phyloP scores from a whole-genome alignment of 2,113 vertebrate species.

The Campylomormyrus numenius region DNA sequence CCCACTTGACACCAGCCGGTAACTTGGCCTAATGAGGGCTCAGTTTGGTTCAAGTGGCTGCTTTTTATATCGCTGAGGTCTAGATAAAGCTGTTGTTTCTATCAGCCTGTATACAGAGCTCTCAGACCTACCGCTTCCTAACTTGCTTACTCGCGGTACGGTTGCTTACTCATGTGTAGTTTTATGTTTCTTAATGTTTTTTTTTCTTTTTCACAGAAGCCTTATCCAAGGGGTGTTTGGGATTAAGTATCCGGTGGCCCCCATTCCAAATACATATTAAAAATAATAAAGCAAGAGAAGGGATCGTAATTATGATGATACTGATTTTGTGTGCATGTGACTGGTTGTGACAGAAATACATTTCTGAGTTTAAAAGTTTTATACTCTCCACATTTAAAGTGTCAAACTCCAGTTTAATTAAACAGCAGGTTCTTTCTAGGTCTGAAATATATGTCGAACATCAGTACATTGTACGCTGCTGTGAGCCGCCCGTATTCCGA shows the following conservation, averaged over 20 bases:
- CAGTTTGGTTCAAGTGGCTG: constrained; percentile 27
- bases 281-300: constrained; percentile 43
- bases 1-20: constrained; percentile 11
- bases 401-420: constrained; percentile 28
- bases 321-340: constrained; percentile 38
- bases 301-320: constrained; percentile 45
- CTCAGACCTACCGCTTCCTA: constrained; percentile 40
- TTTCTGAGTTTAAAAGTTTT: constrained; percentile 33
- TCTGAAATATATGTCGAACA: neutral
- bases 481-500: neutral
- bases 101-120: constrained; percentile 40
- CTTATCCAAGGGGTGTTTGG: constrained; percentile 61
- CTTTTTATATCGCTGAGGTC: constrained; percentile 9
- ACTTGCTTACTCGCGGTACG: constrained; percentile 24
- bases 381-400: constrained; percentile 50
- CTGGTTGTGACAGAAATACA: constrained; percentile 48
- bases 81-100: constrained; percentile 26
- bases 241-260: constrained; percentile 46
- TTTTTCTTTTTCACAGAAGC: constrained; percentile 21
- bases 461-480: neutral
- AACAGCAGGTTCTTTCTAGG: neutral
- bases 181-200: neutral
- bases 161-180: constrained; percentile 26
- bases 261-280: constrained; percentile 40
- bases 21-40: constrained; percentile 15